Percentiles rank a stretch among this genome's conserved stretches.
phyloP scores from a whole-genome alignment of 2,113 vertebrate genomes.

The Motacilla tschutschensis region DNA sequence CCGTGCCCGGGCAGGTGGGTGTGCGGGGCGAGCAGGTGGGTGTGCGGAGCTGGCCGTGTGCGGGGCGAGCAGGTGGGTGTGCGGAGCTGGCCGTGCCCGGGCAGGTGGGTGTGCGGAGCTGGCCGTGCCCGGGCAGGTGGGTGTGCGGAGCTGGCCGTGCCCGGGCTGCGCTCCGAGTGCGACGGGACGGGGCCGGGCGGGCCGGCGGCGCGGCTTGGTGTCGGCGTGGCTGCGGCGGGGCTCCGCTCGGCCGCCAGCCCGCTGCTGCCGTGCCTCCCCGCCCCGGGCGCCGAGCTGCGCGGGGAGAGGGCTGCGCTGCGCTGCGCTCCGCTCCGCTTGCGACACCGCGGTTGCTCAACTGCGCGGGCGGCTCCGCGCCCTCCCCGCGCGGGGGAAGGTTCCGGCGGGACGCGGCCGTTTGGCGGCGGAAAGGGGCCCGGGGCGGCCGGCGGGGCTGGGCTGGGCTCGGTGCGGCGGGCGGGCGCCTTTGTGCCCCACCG shows the following conservation, averaged over 20 bases:
- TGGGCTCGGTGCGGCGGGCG: neutral
- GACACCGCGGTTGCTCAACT: constrained; percentile 35
- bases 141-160: neutral
- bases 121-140: neutral
- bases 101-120: no score
- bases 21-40: no score
- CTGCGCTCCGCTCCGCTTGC: neutral
- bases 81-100: neutral
- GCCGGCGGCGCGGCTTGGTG: no score
- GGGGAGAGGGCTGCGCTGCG: neutral
- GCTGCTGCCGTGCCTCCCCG: neutral
- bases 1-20: neutral
- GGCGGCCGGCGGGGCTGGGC: neutral
- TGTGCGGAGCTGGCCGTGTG: neutral
- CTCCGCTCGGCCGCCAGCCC: neutral
- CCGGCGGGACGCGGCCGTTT: neutral
- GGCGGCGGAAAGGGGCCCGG: neutral
- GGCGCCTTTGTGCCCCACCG: neutral
- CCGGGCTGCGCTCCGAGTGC: neutral
- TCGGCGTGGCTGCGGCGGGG: neutral
- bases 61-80: neutral
- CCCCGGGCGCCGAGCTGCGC: neutral
- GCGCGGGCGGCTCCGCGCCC: neutral
- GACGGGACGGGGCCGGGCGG: neutral
- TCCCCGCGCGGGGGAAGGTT: neutral